phyloP scores from a whole-genome alignment of 2,888 invertebrate species.

The Idaea biselata region DNA sequence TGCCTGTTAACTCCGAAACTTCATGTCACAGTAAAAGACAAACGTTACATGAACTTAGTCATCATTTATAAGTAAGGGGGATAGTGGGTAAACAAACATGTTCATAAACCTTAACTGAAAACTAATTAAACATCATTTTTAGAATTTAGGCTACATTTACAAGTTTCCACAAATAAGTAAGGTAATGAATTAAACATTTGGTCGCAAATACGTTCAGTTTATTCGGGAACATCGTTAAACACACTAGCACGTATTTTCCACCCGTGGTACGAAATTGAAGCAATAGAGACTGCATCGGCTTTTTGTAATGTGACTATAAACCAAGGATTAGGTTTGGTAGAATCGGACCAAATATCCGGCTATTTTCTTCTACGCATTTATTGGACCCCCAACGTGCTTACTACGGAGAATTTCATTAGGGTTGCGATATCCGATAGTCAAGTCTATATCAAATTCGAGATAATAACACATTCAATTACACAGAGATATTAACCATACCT shows the following conservation, averaged over 20 bases:
- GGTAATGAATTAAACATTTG: constrained; percentile 40
- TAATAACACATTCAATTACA: background rate
- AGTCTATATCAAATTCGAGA: background rate
- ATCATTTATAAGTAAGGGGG: no score
- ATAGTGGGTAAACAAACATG: background rate
- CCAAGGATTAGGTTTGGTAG: constrained; percentile 56
- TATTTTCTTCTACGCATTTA: constrained; percentile 50
- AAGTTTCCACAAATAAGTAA: constrained; percentile 20
- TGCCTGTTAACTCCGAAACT: no score
- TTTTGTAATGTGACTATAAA: constrained; percentile 75
- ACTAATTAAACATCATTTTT: background rate
- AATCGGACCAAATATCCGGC: constrained; percentile 42
- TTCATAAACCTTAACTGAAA: background rate
- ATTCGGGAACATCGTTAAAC: constrained; percentile 62
- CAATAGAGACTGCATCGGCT: constrained; percentile 71
- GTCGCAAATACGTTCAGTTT: constrained; percentile 43
- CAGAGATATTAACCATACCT: background rate
- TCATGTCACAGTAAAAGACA: no score
- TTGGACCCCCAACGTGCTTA: constrained; percentile 47
- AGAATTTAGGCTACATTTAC: constrained; percentile 7
- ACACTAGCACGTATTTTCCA: constrained; percentile 72
- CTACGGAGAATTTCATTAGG: constrained; percentile 42
- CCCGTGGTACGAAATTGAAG: constrained; percentile 54
- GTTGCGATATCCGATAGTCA: constrained; percentile 19
- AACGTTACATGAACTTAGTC: no score